A percentile compares a stretch with the other conserved stretches of the same genome.
Conservation (phyloP, 2,888 invertebrate species). For the Cosmopolites sordidus region DNA sequence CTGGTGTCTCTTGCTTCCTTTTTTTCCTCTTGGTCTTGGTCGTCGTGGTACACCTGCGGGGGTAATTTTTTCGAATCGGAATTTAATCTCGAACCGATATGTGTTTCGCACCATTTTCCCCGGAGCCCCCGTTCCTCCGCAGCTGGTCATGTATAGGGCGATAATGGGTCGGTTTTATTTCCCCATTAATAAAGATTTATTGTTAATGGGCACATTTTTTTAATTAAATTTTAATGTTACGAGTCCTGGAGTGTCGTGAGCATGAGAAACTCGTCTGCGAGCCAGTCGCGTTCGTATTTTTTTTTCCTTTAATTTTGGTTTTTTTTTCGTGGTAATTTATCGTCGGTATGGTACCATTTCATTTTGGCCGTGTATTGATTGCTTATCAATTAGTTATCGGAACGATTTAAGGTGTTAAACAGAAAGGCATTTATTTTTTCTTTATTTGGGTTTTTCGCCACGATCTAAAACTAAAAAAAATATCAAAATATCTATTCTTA, state of each 20-base stretch:
- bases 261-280: neutral
- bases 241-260: neutral
- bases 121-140: neutral
- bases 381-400: too few relatives aligned
- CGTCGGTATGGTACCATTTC: too few relatives aligned
- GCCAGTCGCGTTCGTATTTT: neutral
- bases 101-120: too few relatives aligned
- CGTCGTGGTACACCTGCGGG: neutral
- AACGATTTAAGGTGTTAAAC: too few relatives aligned
- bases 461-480: too few relatives aligned
- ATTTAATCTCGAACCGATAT: neutral
- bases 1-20: conserved; percentile 16
- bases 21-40: conserved; percentile 6
- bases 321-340: too few relatives aligned
- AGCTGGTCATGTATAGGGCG: neutral
- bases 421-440: too few relatives aligned
- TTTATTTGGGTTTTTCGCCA: too few relatives aligned
- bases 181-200: conserved; percentile 19
- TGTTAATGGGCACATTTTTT: conserved; percentile 8
- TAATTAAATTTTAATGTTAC: conserved; percentile 7
- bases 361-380: too few relatives aligned
- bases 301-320: neutral
- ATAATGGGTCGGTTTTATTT: conserved; percentile 14
- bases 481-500: too few relatives aligned
- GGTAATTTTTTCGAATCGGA: neutral